A percentile compares a stretch with the other conserved stretches of the same genome.
These are phyloP conservation scores for Ctenicera cuprea DNA, from an alignment of 2,888 invertebrate genomes.

Conservation along the genomic window DNA sequence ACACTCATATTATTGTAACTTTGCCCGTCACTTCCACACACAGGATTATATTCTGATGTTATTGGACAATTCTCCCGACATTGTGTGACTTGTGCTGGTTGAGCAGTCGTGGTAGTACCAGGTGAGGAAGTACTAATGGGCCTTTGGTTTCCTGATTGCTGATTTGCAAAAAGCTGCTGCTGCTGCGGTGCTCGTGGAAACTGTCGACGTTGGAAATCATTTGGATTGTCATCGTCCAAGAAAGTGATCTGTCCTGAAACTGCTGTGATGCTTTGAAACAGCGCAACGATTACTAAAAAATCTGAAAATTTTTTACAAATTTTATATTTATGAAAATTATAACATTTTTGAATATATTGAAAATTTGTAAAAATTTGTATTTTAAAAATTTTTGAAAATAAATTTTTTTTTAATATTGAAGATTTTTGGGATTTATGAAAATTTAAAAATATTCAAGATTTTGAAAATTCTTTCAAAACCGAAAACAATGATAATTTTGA, in stretches of 20 bases:
- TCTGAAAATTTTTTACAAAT: no score
- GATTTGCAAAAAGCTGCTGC: not conserved
- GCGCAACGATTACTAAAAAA: no score
- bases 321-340: no score
- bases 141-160: not conserved
- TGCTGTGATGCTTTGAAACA: no score
- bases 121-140: not conserved
- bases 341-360: no score
- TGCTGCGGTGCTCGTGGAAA: not conserved
- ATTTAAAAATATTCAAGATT: no score
- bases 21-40: conserved; percentile 71
- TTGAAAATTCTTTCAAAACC: no score
- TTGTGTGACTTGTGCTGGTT: conserved; percentile 13
- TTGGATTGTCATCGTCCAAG: not conserved
- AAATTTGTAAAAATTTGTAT: no score
- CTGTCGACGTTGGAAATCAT: not conserved
- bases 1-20: conserved; percentile 70
- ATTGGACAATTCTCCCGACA: conserved; percentile 66
- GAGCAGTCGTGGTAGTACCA: conserved; percentile 25
- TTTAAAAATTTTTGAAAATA: no score
- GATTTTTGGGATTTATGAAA: no score
- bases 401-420: no score
- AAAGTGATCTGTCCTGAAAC: not conserved
- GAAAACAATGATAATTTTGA: no score
- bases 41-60: conserved; percentile 72